Conservation (phyloP, 2,888 invertebrate species). For the Pseudolycoriella hygida region DNA sequence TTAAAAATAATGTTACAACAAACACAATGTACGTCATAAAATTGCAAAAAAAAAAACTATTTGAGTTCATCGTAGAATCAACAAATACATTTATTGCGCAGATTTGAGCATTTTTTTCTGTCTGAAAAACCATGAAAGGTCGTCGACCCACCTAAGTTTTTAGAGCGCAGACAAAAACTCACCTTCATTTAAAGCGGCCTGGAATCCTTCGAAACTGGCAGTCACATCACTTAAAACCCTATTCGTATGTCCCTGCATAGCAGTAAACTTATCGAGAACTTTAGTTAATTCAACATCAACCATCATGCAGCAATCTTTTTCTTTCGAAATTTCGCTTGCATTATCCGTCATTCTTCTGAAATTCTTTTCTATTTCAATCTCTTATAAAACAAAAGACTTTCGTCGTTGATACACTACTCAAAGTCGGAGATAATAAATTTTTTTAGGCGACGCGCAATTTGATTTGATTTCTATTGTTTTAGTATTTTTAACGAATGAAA, state of each 20-base stretch:
- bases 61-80: not conserved
- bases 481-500: too few relatives aligned
- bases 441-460: too few relatives aligned
- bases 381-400: too few relatives aligned
- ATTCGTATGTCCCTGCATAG: slow-evolving; percentile 23
- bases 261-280: slow-evolving; percentile 24
- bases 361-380: too few relatives aligned
- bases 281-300: slow-evolving; percentile 28
- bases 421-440: too few relatives aligned
- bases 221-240: slow-evolving; percentile 23
- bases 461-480: too few relatives aligned
- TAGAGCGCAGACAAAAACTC: slow-evolving; percentile 6
- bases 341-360: too few relatives aligned
- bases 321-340: too few relatives aligned
- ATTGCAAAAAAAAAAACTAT: not conserved
- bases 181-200: slow-evolving; percentile 16
- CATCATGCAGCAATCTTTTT: slow-evolving; percentile 23
- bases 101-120: too few relatives aligned
- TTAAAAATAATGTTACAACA: too few relatives aligned
- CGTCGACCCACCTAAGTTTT: not conserved
- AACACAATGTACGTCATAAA: not conserved
- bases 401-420: too few relatives aligned
- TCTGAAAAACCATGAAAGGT: not conserved
- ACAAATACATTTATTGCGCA: not conserved
- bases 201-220: slow-evolving; percentile 15